Conservation (phyloP, 2,797 vertebrate species). For the Hoplostethus mediterraneus region DNA sequence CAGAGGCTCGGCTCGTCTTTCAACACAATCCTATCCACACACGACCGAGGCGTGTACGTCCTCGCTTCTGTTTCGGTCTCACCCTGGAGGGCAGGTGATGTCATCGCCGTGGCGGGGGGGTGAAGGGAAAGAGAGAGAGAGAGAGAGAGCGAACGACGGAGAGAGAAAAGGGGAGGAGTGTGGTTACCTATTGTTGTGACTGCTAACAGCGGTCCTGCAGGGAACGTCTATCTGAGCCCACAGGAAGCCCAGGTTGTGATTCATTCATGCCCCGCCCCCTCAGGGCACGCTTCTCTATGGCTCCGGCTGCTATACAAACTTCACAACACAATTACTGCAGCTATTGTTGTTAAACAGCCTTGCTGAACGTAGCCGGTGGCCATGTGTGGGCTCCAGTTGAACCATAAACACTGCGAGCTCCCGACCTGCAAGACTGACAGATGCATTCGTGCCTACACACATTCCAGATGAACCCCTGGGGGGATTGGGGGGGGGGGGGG, state of each 20-base stretch:
- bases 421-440: background rate
- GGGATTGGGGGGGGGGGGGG: too few species aligned
- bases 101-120: slow-evolving; percentile 29
- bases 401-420: slow-evolving; percentile 2
- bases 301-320: slow-evolving; percentile 70
- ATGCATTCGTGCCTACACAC: background rate
- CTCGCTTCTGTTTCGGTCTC: slow-evolving; percentile 18
- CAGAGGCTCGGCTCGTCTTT: slow-evolving; percentile 68
- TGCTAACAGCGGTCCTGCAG: slow-evolving; percentile 65
- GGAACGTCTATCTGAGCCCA: slow-evolving; percentile 61
- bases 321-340: slow-evolving; percentile 73
- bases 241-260: slow-evolving; percentile 70
- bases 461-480: background rate
- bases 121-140: slow-evolving; percentile 30
- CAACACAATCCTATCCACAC: slow-evolving; percentile 63
- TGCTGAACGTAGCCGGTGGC: slow-evolving; percentile 52
- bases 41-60: slow-evolving; percentile 54
- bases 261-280: slow-evolving; percentile 57
- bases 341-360: slow-evolving; percentile 69
- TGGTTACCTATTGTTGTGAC: slow-evolving; percentile 61
- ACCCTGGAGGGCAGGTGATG: slow-evolving; percentile 50
- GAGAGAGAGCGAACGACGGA: slow-evolving; percentile 16
- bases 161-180: slow-evolving; percentile 21
- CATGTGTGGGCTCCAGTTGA: slow-evolving; percentile 46
- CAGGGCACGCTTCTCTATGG: slow-evolving; percentile 62